phyloP scores from a whole-genome alignment of 2,888 invertebrate species.

The Hesperia comma region DNA sequence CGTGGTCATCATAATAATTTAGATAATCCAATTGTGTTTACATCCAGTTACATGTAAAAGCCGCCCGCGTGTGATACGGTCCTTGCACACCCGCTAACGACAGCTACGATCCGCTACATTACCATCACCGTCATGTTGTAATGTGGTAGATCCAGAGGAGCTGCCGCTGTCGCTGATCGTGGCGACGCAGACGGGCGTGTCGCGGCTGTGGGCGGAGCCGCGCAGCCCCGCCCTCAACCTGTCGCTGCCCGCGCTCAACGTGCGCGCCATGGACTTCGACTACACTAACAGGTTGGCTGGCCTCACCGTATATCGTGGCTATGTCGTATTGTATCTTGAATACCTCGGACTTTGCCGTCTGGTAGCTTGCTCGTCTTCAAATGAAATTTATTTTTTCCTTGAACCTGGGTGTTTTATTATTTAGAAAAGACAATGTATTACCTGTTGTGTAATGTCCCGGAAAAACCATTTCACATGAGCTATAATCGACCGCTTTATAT shows the following conservation, averaged over 20 bases:
- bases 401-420: too few relatives aligned
- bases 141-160: slow-evolving; percentile 82
- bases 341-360: background rate
- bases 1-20: background rate
- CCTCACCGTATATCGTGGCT: background rate
- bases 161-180: slow-evolving; percentile 87
- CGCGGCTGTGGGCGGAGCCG: slow-evolving; percentile 83
- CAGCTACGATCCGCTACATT: too few relatives aligned
- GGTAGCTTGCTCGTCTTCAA: background rate
- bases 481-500: too few relatives aligned
- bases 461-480: too few relatives aligned
- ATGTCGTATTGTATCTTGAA: background rate
- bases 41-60: too few relatives aligned
- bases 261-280: slow-evolving; percentile 71
- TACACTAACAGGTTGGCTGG: slow-evolving; percentile 65
- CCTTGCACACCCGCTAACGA: too few relatives aligned
- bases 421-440: too few relatives aligned
- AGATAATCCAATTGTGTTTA: background rate
- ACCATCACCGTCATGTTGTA: too few relatives aligned
- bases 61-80: too few relatives aligned
- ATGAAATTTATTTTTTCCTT: too few relatives aligned
- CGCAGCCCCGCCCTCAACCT: slow-evolving; percentile 41
- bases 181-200: slow-evolving; percentile 87
- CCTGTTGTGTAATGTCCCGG: too few relatives aligned
- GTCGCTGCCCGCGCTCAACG: slow-evolving; percentile 65